A percentile compares a stretch with the other conserved stretches of the same genome.
These are phyloP conservation scores for Colostygia pectinataria DNA, from an alignment of 2,888 invertebrate genomes.

Conservation along the genomic window DNA sequence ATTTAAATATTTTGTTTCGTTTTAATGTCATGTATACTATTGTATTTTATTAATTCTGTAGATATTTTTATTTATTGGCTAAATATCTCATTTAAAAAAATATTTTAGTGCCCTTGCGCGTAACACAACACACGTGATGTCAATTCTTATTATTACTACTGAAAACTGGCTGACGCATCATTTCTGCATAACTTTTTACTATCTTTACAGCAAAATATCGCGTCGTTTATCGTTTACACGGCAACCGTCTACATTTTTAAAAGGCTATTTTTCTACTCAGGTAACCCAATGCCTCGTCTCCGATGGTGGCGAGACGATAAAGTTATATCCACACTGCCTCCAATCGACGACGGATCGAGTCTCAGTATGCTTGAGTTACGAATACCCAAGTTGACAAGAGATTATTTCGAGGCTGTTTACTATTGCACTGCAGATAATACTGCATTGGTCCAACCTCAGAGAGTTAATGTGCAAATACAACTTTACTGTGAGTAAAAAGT, in stretches of 20 bases:
- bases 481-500: constrained; percentile 82
- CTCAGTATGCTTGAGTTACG: constrained; percentile 63
- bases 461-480: constrained; percentile 86
- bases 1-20: constrained; percentile 10
- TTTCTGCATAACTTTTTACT: too few relatives aligned
- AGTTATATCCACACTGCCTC: constrained; percentile 64
- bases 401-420: constrained; percentile 86
- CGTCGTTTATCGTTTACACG: too few relatives aligned
- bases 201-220: too few relatives aligned
- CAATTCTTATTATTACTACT: too few relatives aligned
- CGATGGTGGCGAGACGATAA: constrained; percentile 78
- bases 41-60: too few relatives aligned
- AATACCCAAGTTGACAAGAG: constrained; percentile 76
- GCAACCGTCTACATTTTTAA: too few relatives aligned
- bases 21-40: constrained; percentile 5
- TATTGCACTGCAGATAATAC: constrained; percentile 90
- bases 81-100: too few relatives aligned
- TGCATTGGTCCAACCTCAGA: constrained; percentile 85
- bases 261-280: constrained; percentile 42
- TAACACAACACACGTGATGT: too few relatives aligned
- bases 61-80: too few relatives aligned
- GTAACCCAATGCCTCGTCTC: constrained; percentile 74
- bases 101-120: too few relatives aligned
- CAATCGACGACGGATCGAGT: constrained; percentile 63
- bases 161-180: too few relatives aligned